Conservation (phyloP, 2,888 invertebrate species). For the Cephus spinipes region DNA sequence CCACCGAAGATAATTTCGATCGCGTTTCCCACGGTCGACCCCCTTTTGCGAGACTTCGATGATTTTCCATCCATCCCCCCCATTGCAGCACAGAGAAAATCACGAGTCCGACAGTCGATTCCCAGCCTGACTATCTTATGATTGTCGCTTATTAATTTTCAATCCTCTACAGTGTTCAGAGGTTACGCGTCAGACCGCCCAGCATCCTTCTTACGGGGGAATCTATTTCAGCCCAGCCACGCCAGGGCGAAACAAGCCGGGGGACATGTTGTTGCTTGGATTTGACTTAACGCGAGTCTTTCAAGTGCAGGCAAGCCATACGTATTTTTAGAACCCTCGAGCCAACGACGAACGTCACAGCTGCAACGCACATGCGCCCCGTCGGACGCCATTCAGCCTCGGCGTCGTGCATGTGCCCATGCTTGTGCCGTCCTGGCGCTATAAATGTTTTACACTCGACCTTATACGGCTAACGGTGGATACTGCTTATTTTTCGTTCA, state of each 20-base stretch:
- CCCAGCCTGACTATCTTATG: not conserved
- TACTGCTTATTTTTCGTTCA: too few species aligned
- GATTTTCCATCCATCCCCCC: too few species aligned
- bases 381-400: conserved; percentile 41
- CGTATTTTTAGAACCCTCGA: conserved; percentile 56
- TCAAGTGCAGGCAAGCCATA: conserved; percentile 49
- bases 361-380: conserved; percentile 56
- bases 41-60: not conserved
- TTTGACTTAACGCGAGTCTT: conserved; percentile 19
- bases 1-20: not conserved
- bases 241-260: too few species aligned
- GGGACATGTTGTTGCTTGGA: too few species aligned
- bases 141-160: too few species aligned
- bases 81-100: not conserved
- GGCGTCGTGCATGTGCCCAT: conserved; percentile 6
- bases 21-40: not conserved
- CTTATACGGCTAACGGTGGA: conserved; percentile 20
- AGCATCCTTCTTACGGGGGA: too few species aligned
- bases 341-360: conserved; percentile 44
- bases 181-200: too few species aligned
- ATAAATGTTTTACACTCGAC: conserved; percentile 50
- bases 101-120: not conserved
- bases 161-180: too few species aligned
- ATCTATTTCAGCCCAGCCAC: too few species aligned
- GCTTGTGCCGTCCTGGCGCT: conserved; percentile 32